Evolutionary conservation across 2,113 vertebrate genomes (phyloP).

Genomic region (Tragelaphus scriptus): DNA sequence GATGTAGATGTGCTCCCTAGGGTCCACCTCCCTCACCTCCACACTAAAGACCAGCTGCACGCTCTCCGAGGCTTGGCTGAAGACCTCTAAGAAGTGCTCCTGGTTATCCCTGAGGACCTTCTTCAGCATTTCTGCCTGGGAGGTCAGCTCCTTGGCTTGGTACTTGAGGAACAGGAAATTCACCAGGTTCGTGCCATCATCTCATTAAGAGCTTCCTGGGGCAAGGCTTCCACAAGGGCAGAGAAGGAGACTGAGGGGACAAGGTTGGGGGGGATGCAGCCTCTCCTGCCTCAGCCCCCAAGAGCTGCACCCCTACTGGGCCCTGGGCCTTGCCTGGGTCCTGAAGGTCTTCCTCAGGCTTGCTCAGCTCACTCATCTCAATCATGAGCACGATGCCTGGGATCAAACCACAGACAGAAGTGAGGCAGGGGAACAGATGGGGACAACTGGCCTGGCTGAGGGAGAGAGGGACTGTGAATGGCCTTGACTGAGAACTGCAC

Average conservation of each 20-base stretch:
- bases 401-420: not conserved
- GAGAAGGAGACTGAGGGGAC: too few relatives aligned
- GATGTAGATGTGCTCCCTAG: not conserved
- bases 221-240: not conserved
- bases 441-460: not conserved
- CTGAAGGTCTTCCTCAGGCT: not conserved
- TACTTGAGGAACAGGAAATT: fast-evolving
- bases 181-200: not conserved
- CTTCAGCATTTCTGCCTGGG: not conserved
- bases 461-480: not conserved
- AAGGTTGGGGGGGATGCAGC: not conserved
- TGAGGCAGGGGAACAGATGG: not conserved
- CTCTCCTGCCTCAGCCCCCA: not conserved
- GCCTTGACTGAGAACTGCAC: not conserved
- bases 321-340: not conserved
- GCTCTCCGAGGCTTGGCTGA: not conserved
- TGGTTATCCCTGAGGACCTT: not conserved
- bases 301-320: not conserved
- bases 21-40: not conserved
- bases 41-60: not conserved
- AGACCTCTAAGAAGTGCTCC: not conserved
- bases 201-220: not conserved
- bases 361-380: not conserved
- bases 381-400: not conserved
- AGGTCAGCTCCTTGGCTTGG: not conserved